Evolutionary conservation across 2,797 vertebrate species (phyloP).

Genomic region (Sus cebifrons): DNA sequence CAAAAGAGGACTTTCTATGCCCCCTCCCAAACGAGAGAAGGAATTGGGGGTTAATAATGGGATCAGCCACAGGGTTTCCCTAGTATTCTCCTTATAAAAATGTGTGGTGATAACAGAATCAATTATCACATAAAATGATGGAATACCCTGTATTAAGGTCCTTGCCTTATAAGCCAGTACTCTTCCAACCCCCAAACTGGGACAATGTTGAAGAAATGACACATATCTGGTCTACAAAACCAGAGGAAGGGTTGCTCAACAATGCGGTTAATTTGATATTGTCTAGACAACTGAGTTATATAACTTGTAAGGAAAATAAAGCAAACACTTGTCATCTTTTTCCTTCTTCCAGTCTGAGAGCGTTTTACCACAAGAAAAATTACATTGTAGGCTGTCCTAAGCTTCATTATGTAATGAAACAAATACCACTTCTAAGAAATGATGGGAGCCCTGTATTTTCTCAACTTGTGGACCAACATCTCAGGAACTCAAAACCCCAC

Average conservation of each 20-base stretch:
- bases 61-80: neutral
- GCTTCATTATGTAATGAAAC: neutral
- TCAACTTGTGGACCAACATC: neutral
- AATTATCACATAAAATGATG: neutral
- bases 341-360: slow-evolving; percentile 37
- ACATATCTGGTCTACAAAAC: slow-evolving; percentile 3
- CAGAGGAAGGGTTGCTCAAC: neutral
- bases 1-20: neutral
- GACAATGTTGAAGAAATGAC: neutral
- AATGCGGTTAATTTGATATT: neutral
- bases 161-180: neutral
- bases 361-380: slow-evolving; percentile 43
- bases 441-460: neutral
- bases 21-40: neutral
- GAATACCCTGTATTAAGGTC: neutral
- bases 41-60: neutral
- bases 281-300: slow-evolving; percentile 45
- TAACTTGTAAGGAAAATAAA: slow-evolving; percentile 13
- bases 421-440: slow-evolving; percentile 29
- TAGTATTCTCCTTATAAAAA: neutral
- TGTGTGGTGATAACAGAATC: neutral
- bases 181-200: neutral
- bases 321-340: neutral
- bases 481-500: neutral
- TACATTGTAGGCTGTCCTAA: neutral